Percentiles rank a stretch among this genome's conserved stretches.
Evolutionary conservation across 1,140 invertebrate species (phyloP).

Genomic region (Phymorhynchus buccinoides): DNA sequence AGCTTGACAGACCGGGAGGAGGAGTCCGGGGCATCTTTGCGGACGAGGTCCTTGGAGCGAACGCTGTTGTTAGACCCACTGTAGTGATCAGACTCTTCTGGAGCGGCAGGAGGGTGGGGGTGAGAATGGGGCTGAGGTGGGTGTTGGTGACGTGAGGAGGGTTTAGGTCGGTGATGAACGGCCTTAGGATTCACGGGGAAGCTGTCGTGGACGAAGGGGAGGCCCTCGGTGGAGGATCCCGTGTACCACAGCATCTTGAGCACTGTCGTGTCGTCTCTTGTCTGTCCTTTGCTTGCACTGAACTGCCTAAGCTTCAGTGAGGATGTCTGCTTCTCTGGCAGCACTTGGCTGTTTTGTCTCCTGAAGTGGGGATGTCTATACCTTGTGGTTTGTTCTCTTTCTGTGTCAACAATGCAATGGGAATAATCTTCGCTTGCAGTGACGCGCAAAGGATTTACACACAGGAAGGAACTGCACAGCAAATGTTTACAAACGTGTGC

Average conservation of each 20-base stretch:
- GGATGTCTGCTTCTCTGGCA: neutral
- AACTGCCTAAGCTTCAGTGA: too few species aligned
- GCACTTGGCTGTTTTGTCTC: too few species aligned
- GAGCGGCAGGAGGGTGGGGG: neutral
- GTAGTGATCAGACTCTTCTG: neutral
- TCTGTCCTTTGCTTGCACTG: neutral
- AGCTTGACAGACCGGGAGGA: neutral
- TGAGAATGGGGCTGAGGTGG: neutral
- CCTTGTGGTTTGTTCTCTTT: too few species aligned
- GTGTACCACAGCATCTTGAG: slow-evolving; percentile 20
- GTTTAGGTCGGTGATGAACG: neutral
- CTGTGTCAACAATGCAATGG: too few species aligned
- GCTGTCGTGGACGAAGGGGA: slow-evolving; percentile 26
- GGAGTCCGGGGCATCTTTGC: neutral
- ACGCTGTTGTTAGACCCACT: neutral
- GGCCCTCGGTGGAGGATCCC: slow-evolving; percentile 15
- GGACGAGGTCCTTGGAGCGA: neutral
- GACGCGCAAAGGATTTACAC: neutral
- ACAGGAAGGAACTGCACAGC: too few species aligned
- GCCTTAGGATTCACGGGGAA: neutral
- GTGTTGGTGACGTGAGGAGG: too few species aligned
- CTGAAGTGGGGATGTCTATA: too few species aligned
- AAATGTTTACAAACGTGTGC: too few species aligned
- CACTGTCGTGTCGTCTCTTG: neutral
- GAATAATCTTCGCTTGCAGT: neutral